Percentiles rank a stretch among this genome's conserved stretches.
Evolutionary conservation across 2,113 vertebrate genomes (phyloP).

Genomic region (Atherinomorus stipes): DNA sequence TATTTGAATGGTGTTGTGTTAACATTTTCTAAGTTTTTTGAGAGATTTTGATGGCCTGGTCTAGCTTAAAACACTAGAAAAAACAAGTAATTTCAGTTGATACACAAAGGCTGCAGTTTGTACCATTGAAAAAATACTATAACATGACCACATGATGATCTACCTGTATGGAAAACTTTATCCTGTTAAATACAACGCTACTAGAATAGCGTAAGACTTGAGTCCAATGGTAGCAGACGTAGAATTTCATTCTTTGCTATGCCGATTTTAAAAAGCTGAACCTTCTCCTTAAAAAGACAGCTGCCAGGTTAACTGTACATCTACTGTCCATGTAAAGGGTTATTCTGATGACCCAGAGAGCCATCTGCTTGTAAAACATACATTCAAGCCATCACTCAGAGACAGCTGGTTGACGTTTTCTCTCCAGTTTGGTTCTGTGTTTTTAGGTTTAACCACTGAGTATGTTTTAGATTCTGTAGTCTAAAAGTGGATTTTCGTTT

Average conservation of each 20-base stretch:
- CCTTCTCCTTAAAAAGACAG: neutral
- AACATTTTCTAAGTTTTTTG: too few species aligned
- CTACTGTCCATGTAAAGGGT: neutral
- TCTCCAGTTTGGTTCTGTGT: neutral
- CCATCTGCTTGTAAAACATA: neutral
- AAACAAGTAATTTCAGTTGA: too few species aligned
- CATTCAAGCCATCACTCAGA: neutral
- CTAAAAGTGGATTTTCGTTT: conserved; percentile 65
- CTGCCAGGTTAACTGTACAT: neutral
- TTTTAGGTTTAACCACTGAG: conserved; percentile 38
- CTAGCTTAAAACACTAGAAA: too few species aligned
- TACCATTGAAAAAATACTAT: too few species aligned
- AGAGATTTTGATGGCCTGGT: too few species aligned
- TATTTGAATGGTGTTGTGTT: too few species aligned
- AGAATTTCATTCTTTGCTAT: neutral
- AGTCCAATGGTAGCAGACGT: neutral
- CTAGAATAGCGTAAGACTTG: too few species aligned
- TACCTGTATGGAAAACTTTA: too few species aligned
- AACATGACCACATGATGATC: too few species aligned
- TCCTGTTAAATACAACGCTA: too few species aligned
- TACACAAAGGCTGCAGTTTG: too few species aligned
- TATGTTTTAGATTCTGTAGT: conserved; percentile 31
- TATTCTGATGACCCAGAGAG: neutral
- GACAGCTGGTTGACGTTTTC: conserved; percentile 23
- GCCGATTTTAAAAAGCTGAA: neutral